A percentile compares a stretch with the other conserved stretches of the same genome.
Conservation (phyloP, 1,140 invertebrate species). For the Arion vulgaris region DNA sequence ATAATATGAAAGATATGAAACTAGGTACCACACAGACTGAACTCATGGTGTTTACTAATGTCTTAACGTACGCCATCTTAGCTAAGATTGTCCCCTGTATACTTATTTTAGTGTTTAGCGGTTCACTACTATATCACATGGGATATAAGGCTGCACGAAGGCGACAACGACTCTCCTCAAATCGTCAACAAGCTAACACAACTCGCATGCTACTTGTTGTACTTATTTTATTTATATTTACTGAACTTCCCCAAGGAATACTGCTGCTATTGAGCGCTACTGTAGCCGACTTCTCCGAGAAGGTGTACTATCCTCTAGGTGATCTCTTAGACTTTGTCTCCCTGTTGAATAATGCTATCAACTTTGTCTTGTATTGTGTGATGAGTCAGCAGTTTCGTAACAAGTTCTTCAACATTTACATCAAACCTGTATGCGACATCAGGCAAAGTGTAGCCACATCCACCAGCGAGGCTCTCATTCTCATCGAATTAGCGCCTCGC, state of each 20-base stretch:
- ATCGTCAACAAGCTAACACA: slow-evolving; percentile 80
- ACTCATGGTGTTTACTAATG: slow-evolving; percentile 57
- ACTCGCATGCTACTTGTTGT: slow-evolving; percentile 66
- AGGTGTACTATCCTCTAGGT: slow-evolving; percentile 78
- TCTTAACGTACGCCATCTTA: slow-evolving; percentile 65
- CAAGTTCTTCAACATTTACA: slow-evolving; percentile 78
- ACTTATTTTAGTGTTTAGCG: slow-evolving; percentile 73
- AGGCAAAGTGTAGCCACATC: slow-evolving; percentile 33
- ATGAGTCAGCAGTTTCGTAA: slow-evolving; percentile 94
- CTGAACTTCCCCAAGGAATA: slow-evolving; percentile 84
- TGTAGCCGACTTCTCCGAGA: slow-evolving; percentile 61
- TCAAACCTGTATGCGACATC: slow-evolving; percentile 32
- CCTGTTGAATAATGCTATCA: slow-evolving; percentile 90
- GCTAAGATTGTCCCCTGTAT: slow-evolving; percentile 73
- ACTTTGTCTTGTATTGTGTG: slow-evolving; percentile 93
- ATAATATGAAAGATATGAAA: slow-evolving; percentile 70
- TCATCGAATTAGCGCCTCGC: slow-evolving; percentile 34
- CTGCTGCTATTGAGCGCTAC: slow-evolving; percentile 63
- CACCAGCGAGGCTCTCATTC: slow-evolving; percentile 38
- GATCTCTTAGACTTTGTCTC: slow-evolving; percentile 94
- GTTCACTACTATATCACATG: slow-evolving; percentile 72
- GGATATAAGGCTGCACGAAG: slow-evolving; percentile 66
- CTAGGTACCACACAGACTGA: slow-evolving; percentile 57
- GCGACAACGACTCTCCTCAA: slow-evolving; percentile 61
- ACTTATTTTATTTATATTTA: slow-evolving; percentile 84